Evolutionary conservation across 2,797 vertebrate genomes (phyloP), one percentile per base, ranked within the genome.

Genomic region (Thaleichthys pacificus): DNA sequence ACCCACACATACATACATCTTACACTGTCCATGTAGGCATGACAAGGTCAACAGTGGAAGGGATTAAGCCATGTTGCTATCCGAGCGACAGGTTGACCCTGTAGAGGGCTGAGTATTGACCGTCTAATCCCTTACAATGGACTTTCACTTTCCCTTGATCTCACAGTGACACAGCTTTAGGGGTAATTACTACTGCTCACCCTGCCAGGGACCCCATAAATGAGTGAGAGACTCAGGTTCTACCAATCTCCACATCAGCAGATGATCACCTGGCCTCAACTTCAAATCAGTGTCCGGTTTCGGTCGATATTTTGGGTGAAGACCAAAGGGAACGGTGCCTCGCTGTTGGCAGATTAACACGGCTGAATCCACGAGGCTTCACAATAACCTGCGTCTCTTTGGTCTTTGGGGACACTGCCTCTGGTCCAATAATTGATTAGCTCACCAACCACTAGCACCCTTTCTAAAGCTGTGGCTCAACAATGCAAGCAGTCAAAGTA

Each of bases 121-220:
- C 28, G 19, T 51, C 58, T 88, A 89, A 90, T 91, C 86, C 82
- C 79, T 70, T 58, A 82, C 79, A 84, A 86, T 77, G 76, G 80
- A 75, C 77, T 84, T 76, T 73, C 71, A 28, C 56, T 82, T 73
- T 78, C 73, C 74, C 76, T 84, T 85, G 83, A 88, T 88, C 86
- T 82, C 75, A 71, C 74, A 77, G 70, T 78, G 83, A 85, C 79
- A 79, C 30, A 51, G 85, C 84, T 85, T 88, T 83, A 81, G 71
- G 80, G 73, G 68, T 86, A 85, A 87, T 89, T 84, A 88, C 86
- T 86, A 78, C 74, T 61, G 68, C 65, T 77, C 68, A 71, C 66
- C 24, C 58, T 61, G 62, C 71, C 69, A 66, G 32, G 51, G 79
- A 70, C 73, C 74, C 70, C 47, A 61, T 49, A 21, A 56, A n/a